Evolutionary conservation across 2,797 vertebrate species (phyloP).

Genomic region (Sebastes kiyomatsui): DNA sequence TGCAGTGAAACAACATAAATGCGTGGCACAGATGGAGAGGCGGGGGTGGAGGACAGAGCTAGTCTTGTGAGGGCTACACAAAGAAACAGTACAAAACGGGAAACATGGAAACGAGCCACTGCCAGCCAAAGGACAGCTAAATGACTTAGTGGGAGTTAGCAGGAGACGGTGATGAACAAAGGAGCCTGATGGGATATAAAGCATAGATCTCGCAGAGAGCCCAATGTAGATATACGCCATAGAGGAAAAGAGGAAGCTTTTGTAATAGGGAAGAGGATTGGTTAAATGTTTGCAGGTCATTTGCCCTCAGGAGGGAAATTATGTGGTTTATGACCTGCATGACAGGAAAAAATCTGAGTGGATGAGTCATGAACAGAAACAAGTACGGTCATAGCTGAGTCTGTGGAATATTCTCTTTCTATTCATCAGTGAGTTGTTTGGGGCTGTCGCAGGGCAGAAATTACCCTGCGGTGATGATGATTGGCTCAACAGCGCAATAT

Average conservation of each 20-base stretch:
- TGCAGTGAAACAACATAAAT: constrained; percentile 62
- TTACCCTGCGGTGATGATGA: no score
- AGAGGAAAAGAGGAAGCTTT: neutral
- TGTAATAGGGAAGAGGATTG: neutral
- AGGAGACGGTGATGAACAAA: constrained; percentile 29
- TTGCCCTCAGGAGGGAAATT: constrained; percentile 23
- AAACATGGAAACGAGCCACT: constrained; percentile 34
- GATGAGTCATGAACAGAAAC: neutral
- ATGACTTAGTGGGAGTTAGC: constrained; percentile 43
- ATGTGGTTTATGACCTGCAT: constrained; percentile 7
- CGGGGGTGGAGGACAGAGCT: constrained; percentile 57
- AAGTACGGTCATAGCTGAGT: neutral
- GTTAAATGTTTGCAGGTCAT: constrained; percentile 26
- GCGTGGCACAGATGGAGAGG: constrained; percentile 70
- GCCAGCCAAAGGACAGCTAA: constrained; percentile 45
- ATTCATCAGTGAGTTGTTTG: neutral
- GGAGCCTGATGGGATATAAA: constrained; percentile 3
- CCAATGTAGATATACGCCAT: neutral
- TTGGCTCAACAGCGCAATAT: no score
- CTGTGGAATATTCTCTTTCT: neutral
- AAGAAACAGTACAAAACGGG: constrained; percentile 49
- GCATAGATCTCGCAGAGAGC: neutral
- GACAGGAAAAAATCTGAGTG: neutral
- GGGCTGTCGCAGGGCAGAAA: no score
- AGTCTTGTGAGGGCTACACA: constrained; percentile 55